phyloP scores from a whole-genome alignment of 1,140 invertebrate genomes.

The Drosophila nigromelanica region DNA sequence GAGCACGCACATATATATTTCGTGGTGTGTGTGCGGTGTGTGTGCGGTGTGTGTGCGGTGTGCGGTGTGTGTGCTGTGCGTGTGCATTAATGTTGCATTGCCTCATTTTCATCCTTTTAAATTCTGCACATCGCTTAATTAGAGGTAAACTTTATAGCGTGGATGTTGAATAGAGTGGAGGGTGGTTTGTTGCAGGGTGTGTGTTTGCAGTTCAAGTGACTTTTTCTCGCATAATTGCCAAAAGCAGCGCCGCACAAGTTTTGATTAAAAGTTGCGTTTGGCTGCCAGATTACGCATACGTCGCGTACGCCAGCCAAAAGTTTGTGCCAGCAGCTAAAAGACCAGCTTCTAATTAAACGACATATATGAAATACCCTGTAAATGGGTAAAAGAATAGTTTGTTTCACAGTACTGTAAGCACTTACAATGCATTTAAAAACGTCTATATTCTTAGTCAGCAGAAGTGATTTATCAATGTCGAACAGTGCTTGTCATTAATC shows the following conservation, averaged over 20 bases:
- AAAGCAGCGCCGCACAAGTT: slow-evolving; percentile 60
- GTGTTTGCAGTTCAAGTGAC: slow-evolving; percentile 54
- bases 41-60: slow-evolving; percentile 8
- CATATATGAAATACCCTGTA: slow-evolving; percentile 48
- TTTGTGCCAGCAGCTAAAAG: slow-evolving; percentile 31
- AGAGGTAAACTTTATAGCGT: slow-evolving; percentile 48
- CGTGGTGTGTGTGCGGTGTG: neutral
- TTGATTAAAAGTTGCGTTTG: slow-evolving; percentile 68
- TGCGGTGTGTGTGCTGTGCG: slow-evolving; percentile 22
- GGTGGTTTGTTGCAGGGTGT: slow-evolving; percentile 11
- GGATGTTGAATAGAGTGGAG: too few species aligned
- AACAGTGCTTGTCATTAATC: too few species aligned
- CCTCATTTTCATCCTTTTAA: slow-evolving; percentile 44
- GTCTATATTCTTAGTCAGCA: too few species aligned
- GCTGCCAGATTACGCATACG: slow-evolving; percentile 62
- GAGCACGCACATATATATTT: slow-evolving; percentile 43
- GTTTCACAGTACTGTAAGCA: too few species aligned
- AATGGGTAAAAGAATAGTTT: neutral
- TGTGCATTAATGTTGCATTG: slow-evolving; percentile 77
- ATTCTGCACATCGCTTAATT: slow-evolving; percentile 67
- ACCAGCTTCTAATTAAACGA: slow-evolving; percentile 72
- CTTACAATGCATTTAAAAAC: too few species aligned
- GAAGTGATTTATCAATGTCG: too few species aligned
- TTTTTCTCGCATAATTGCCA: slow-evolving; percentile 73
- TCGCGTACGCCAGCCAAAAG: slow-evolving; percentile 40